phyloP scores from a whole-genome alignment of 2,797 vertebrate genomes.

The Pipistrellus nathusii region DNA sequence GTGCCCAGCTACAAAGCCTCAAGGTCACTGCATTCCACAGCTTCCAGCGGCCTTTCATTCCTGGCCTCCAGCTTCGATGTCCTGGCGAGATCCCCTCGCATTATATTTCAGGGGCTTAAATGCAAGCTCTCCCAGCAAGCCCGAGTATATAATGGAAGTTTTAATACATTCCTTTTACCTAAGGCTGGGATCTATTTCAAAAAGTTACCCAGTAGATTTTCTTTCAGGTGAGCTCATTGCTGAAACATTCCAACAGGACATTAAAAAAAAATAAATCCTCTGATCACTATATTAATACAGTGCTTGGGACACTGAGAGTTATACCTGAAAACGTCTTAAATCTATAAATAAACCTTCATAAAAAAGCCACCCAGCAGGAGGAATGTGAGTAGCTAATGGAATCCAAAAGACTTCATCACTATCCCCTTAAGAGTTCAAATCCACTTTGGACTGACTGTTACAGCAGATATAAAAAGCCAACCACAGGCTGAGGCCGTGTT shows the following conservation, averaged over 20 bases:
- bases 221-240: constrained; percentile 81
- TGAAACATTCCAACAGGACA: constrained; percentile 76
- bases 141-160: constrained; percentile 67
- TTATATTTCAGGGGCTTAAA: constrained; percentile 80
- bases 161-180: constrained; percentile 80
- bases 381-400: constrained; percentile 76
- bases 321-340: constrained; percentile 62
- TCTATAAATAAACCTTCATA: constrained; percentile 84
- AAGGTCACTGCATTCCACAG: constrained; percentile 74
- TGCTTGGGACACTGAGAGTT: constrained; percentile 72
- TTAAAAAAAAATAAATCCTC: constrained; percentile 78
- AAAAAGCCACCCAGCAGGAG: constrained; percentile 71
- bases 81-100: constrained; percentile 68
- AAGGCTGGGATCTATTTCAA: constrained; percentile 81
- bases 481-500: constrained; percentile 17
- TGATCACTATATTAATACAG: constrained; percentile 80
- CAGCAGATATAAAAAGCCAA: constrained; percentile 40
- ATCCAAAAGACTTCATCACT: constrained; percentile 66
- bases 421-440: constrained; percentile 39
- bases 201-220: constrained; percentile 78
- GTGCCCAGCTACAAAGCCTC: constrained; percentile 73
- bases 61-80: constrained; percentile 70
- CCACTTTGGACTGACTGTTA: constrained; percentile 55
- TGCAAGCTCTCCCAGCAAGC: constrained; percentile 73
- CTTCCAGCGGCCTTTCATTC: constrained; percentile 75